Base-by-base conservation (phyloP, 2,113 vertebrate genomes). In the Pteruthius melanotis region DNA sequence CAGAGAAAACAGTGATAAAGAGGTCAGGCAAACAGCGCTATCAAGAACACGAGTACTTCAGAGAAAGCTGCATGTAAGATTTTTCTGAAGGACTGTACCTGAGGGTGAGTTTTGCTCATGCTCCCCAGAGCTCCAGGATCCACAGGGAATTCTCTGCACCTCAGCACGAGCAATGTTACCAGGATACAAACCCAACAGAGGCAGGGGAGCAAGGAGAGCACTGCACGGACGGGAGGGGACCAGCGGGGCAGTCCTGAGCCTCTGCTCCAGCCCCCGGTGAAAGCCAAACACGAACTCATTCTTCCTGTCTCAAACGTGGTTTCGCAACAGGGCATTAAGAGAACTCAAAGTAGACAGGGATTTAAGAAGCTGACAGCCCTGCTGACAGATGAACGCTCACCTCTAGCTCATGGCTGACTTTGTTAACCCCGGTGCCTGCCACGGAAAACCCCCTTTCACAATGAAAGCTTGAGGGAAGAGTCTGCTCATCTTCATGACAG, bases 71-170 rank as follows among this genome's bases (percentile, higher is more conserved):
- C 19, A 47, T 1, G 1, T 7, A n/a, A 74, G 57, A 28, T n/a
- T 75, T 91, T 75, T 57, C 27, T 7, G 0, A 80, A 86, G 44
- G 33, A 66, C 83, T 59, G 31, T 97, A 97, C 97, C 97, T 97
- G 95, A 8, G 97, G 97, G 27, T 97, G 95, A 89, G 79, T 97
- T 95, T 39, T 96, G 82, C 91, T 97, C 97, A 97, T 97, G 63
- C 68, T 87, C 79, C 39, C 52, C 53, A 61, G 83, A 90, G 82
- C 90, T 68, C 13, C 76, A 59, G 71, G 31, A 24, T 37, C 21
- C 1, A 0, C 76, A 18, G 40, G 57, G 70, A 93, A 52, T 5
- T 91, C 28, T 75, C 69, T 68, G 56, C 30, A 15, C 68, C 56
- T 22, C 10, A 23, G 39, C n/a, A 44, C 1, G 5, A 77, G 63